These are phyloP conservation scores for Oscheius sp. DNA, from an alignment of 2,888 invertebrate species.

Conservation along the genomic window DNA sequence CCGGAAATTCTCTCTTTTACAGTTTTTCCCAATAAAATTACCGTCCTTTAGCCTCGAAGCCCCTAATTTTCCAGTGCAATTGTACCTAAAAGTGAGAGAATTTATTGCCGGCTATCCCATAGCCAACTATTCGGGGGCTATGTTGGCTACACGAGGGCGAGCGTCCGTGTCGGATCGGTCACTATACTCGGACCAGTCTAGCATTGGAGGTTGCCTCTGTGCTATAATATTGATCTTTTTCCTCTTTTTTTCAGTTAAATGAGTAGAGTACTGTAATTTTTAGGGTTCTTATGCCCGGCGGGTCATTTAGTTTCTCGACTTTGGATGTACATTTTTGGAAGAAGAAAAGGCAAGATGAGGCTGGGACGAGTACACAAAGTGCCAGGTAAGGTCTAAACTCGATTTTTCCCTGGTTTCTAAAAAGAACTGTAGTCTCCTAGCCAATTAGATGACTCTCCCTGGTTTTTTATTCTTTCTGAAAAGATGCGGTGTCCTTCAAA, in stretches of 20 bases:
- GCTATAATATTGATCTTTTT: neutral
- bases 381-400: slow-evolving; percentile 9
- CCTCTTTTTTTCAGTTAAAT: neutral
- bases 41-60: too few relatives aligned
- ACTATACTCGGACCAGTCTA: slow-evolving; percentile 27
- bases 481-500: too few relatives aligned
- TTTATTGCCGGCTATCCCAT: too few relatives aligned
- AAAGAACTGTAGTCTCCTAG: too few relatives aligned
- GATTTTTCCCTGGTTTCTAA: too few relatives aligned
- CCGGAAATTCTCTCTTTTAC: neutral
- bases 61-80: too few relatives aligned
- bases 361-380: neutral
- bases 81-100: too few relatives aligned
- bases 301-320: slow-evolving; percentile 21
- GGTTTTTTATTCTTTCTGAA: too few relatives aligned
- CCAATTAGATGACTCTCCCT: too few relatives aligned
- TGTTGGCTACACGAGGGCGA: slow-evolving; percentile 1
- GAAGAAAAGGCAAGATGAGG: slow-evolving; percentile 17
- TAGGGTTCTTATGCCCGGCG: slow-evolving; percentile 9
- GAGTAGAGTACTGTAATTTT: neutral
- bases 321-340: slow-evolving; percentile 37
- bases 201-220: slow-evolving; percentile 1
- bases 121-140: too few relatives aligned
- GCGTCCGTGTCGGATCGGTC: slow-evolving; percentile 32
- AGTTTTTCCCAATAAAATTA: neutral